phyloP scores from a whole-genome alignment of 2,113 vertebrate genomes.

The Callorhinus ursinus region DNA sequence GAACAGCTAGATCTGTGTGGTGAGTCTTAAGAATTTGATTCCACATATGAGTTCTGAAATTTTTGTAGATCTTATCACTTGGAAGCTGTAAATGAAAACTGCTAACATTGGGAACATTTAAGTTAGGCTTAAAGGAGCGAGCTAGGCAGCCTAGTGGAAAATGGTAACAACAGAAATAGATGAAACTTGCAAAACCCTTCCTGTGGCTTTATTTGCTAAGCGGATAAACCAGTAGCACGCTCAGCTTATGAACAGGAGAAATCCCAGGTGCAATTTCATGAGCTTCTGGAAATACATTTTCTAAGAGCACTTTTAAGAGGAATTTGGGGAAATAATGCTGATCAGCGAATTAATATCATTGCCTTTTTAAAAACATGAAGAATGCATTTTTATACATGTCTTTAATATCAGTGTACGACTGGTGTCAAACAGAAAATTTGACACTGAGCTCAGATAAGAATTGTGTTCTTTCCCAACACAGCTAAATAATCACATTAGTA shows the following conservation, averaged over 20 bases:
- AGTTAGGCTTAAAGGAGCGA: slow-evolving; percentile 30
- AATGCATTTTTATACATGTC: slow-evolving; percentile 58
- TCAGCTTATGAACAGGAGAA: slow-evolving; percentile 66
- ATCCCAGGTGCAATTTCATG: slow-evolving; percentile 66
- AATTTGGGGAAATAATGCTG: slow-evolving; percentile 71
- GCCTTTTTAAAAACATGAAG: slow-evolving; percentile 73
- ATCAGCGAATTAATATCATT: slow-evolving; percentile 69
- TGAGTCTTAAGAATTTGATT: slow-evolving; percentile 28
- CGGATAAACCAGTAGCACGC: slow-evolving; percentile 69
- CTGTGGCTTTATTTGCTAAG: slow-evolving; percentile 78
- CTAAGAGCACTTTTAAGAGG: slow-evolving; percentile 72
- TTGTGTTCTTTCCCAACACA: slow-evolving; percentile 29
- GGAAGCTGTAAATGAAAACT: background rate
- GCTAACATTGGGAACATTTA: slow-evolving; percentile 48
- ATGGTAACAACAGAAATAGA: slow-evolving; percentile 61
- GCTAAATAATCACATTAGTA: slow-evolving; percentile 67
- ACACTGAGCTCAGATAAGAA: slow-evolving; percentile 64
- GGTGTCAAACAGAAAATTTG: slow-evolving; percentile 63
- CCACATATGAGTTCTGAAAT: background rate
- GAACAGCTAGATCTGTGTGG: background rate
- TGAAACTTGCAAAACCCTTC: slow-evolving; percentile 72
- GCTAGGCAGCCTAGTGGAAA: slow-evolving; percentile 9
- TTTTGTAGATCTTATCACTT: background rate
- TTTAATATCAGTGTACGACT: slow-evolving; percentile 69
- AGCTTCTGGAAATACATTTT: slow-evolving; percentile 72